Percentiles rank a stretch among this genome's conserved stretches.
These are phyloP conservation scores for Campopleginae sp. DNA, from an alignment of 2,888 invertebrate species.

Conservation along the genomic window DNA sequence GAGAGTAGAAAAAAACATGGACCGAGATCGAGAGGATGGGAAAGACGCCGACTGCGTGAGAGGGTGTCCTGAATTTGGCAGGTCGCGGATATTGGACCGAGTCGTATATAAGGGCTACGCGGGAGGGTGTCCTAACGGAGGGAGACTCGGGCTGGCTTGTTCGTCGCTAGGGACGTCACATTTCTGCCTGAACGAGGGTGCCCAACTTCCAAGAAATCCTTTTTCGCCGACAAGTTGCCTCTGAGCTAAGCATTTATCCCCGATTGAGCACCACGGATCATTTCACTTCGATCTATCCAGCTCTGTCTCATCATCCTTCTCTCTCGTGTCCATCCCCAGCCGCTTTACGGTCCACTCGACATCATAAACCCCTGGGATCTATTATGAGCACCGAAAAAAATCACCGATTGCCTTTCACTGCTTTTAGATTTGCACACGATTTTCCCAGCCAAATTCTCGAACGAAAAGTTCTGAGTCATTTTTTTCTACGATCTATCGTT, in stretches of 20 bases:
- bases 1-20: conserved; percentile 25
- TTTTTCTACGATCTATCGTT: not conserved
- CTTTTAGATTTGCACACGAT: not conserved
- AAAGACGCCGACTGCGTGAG: conserved; percentile 60
- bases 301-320: conserved; percentile 1
- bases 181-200: conserved; percentile 55
- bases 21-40: conserved; percentile 30
- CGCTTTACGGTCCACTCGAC: not conserved
- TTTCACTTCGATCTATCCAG: not conserved
- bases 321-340: conserved; percentile 1
- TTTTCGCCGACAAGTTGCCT: not conserved
- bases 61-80: conserved; percentile 79
- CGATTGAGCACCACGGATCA: conserved; percentile 13
- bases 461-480: not conserved
- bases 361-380: not conserved
- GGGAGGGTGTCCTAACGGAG: conserved; percentile 54
- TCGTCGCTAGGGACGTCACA: conserved; percentile 63
- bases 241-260: not conserved
- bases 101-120: conserved; percentile 49
- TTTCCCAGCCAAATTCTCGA: not conserved
- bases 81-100: conserved; percentile 79
- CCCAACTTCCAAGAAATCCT: conserved; percentile 39
- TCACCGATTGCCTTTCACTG: not conserved
- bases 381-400: conserved; percentile 2
- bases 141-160: conserved; percentile 43